Evolutionary conservation across 2,797 vertebrate genomes (phyloP).

Genomic region (Gambusia yucatana): DNA sequence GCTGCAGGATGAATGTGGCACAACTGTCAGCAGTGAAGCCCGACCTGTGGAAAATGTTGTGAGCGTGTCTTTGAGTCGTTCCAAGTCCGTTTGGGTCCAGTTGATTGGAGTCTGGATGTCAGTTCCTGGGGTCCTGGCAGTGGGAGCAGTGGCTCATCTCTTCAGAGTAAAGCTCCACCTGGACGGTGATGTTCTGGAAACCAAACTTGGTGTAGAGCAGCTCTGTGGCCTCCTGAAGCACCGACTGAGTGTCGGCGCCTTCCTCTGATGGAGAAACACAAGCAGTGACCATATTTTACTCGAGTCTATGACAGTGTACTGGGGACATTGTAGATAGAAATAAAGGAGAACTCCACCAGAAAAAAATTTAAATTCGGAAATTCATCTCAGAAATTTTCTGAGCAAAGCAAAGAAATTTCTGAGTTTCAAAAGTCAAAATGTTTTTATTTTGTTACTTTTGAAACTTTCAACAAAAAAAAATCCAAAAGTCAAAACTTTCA

Average conservation of each 20-base stretch:
- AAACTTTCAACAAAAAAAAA: too few relatives aligned
- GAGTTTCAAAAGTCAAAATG: too few relatives aligned
- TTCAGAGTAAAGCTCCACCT: slow-evolving; percentile 89
- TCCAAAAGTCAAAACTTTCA: too few relatives aligned
- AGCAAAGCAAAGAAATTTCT: too few relatives aligned
- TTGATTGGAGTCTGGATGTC: slow-evolving; percentile 19
- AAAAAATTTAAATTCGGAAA: too few relatives aligned
- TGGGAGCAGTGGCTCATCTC: slow-evolving; percentile 86
- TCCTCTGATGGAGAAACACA: slow-evolving; percentile 76
- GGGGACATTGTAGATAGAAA: too few relatives aligned
- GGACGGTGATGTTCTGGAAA: slow-evolving; percentile 89
- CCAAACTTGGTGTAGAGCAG: slow-evolving; percentile 89
- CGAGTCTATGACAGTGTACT: too few relatives aligned
- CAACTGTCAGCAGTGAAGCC: slow-evolving; percentile 14
- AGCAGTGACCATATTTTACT: neutral
- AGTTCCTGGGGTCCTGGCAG: slow-evolving; percentile 89
- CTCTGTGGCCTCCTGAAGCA: slow-evolving; percentile 87
- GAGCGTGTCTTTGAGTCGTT: slow-evolving; percentile 30
- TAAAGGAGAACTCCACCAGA: too few relatives aligned
- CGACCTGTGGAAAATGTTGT: slow-evolving; percentile 21
- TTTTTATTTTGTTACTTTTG: too few relatives aligned
- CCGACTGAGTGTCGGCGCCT: slow-evolving; percentile 79
- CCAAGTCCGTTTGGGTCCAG: slow-evolving; percentile 25
- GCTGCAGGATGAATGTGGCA: slow-evolving; percentile 12
- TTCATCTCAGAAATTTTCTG: too few relatives aligned